Evolutionary conservation across 2,113 vertebrate genomes (phyloP).

Genomic region (Pterocles gutturalis): DNA sequence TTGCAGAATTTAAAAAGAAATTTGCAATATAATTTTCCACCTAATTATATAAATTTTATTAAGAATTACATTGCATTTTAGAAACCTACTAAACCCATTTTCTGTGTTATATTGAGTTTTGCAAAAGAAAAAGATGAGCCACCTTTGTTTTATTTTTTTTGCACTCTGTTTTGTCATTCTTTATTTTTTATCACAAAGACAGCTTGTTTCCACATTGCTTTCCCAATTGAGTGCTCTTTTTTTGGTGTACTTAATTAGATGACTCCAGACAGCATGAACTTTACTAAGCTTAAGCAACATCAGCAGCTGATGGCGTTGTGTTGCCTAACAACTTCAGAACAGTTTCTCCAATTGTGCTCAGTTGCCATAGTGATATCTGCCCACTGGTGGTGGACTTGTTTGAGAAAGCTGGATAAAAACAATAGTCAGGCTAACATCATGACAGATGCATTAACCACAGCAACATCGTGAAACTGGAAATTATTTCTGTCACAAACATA

Average conservation of each 20-base stretch:
- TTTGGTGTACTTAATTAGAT: constrained; percentile 6
- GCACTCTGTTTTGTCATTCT: neutral
- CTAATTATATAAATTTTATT: neutral
- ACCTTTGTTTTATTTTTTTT: neutral
- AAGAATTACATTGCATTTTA: neutral
- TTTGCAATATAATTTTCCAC: neutral
- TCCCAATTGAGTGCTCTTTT: neutral
- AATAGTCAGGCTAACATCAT: neutral
- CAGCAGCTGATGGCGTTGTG: constrained; percentile 35
- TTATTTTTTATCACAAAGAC: neutral
- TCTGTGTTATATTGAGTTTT: neutral
- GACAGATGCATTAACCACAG: neutral
- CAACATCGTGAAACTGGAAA: neutral
- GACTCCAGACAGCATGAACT: neutral
- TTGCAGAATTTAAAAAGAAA: neutral
- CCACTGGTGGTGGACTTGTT: constrained; percentile 41
- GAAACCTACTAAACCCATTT: neutral
- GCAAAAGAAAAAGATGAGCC: neutral
- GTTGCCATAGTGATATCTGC: constrained; percentile 69
- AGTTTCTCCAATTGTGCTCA: constrained; percentile 30
- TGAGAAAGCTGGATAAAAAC: constrained; percentile 15
- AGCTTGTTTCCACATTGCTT: neutral
- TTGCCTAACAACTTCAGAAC: constrained; percentile 46
- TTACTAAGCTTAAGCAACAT: neutral
- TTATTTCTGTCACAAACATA: neutral